These are phyloP conservation scores for Eupithecia subumbrata DNA, from an alignment of 2,888 invertebrate species.

Conservation along the genomic window DNA sequence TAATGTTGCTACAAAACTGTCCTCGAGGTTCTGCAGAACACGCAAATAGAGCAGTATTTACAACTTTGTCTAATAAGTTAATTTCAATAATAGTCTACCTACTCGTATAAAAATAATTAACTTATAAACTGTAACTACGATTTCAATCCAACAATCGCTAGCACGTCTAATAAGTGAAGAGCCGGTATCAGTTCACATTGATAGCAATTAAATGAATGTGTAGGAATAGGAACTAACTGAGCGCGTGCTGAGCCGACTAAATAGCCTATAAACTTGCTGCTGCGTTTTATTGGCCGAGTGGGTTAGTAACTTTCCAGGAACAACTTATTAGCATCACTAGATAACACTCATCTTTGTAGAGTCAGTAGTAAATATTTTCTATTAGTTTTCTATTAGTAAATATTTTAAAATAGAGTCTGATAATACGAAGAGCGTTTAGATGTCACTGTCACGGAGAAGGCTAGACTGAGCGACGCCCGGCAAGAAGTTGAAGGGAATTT, in stretches of 20 bases:
- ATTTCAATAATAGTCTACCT: background rate
- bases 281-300: slow-evolving; percentile 34
- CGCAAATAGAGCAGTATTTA: no score
- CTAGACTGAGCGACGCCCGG: no score
- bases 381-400: no score
- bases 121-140: background rate
- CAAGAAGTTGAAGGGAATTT: no score
- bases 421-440: no score
- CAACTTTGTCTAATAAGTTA: background rate
- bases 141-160: background rate
- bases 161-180: slow-evolving; percentile 9
- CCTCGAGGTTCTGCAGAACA: no score
- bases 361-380: no score
- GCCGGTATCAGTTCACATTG: slow-evolving; percentile 50
- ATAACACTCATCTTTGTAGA: no score
- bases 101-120: background rate
- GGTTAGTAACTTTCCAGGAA: background rate
- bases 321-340: background rate
- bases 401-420: no score
- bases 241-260: slow-evolving; percentile 60
- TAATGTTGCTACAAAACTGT: no score
- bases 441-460: no score
- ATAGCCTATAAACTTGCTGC: slow-evolving; percentile 63
- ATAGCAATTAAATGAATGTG: slow-evolving; percentile 64
- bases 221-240: slow-evolving; percentile 54